Base-by-base conservation (phyloP, 1,140 invertebrate species). In the Anthonomus grandis region DNA sequence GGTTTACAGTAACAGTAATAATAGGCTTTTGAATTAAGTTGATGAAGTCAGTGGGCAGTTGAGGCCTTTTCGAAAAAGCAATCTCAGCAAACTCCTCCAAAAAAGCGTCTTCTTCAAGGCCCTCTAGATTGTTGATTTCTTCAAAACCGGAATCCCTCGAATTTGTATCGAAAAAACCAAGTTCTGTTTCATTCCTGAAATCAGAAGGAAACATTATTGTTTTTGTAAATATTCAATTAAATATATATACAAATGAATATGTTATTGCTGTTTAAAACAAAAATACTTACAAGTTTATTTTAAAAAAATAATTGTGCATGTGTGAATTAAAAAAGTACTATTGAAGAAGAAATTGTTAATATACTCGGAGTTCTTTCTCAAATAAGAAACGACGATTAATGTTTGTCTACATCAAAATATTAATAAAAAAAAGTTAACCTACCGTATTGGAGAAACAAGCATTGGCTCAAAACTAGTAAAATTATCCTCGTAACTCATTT, bases 101-200 rank as follows among this genome's bases (percentile, higher is more conserved):
- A 24, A 57, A 57, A 19, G 9, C 31, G 8, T 41, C 53, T 13
- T 54, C 52, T 25, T 46, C 44, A 13, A 10, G 17, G 1, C 45
- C 4, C 8, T 15, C 25, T 18, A 42, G 45, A 22, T 21, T 4
- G 10, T 23, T 15, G 27, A 39, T 8, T 25, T 58, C 56, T 6
- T 58, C 56, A 19, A 36, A 58, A 8, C 56, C 56, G 9, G 56
- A 58, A 18, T 58, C 56, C 37, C 47, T 39, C n/a, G 56, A 58
- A 24, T 50, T 51, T 3, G 48, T 37, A 23, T 58, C 56, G 34
- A 37, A 51, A 13, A 58, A 23, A 6, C 18, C 21, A 19, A 50
- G 8, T 21, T 1, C 1, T 41, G n/a, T n/a, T n/a, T n/a, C n/a
- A n/a, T n/a, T n/a, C n/a, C 6, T 31, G n/a, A n/a, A n/a, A n/a